Evolutionary conservation across 2,888 invertebrate species (phyloP).

Genomic region (Drosophila formosana): DNA sequence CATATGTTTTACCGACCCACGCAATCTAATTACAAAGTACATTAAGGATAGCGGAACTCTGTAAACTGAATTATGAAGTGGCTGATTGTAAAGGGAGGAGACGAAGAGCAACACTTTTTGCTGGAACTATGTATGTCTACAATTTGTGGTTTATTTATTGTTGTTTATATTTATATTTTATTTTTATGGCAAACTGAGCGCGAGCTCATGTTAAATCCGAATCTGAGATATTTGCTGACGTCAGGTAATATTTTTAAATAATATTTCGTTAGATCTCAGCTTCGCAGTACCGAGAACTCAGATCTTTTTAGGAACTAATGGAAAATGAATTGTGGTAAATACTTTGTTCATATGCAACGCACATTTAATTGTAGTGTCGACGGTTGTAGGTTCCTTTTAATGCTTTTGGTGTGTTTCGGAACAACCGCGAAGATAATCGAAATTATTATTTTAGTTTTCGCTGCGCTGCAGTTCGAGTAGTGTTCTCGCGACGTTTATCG

Average conservation of each 20-base stretch:
- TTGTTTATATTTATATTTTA: neutral
- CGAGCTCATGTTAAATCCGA: conserved; percentile 19
- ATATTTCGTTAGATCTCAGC: neutral
- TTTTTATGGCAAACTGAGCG: neutral
- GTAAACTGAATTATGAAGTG: neutral
- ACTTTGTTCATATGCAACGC: conserved; percentile 34
- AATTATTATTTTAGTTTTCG: conserved; percentile 12
- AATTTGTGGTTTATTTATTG: neutral
- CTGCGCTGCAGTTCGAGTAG: neutral
- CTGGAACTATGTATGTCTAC: neutral
- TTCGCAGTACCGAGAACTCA: neutral
- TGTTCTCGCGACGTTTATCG: conserved; percentile 15
- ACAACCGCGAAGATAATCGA: conserved; percentile 18
- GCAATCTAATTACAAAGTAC: conserved; percentile 17
- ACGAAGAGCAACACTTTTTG: neutral
- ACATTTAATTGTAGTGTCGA: conserved; percentile 31
- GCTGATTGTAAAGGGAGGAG: neutral
- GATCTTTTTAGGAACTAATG: neutral
- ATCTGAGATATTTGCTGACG: conserved; percentile 47
- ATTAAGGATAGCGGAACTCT: conserved; percentile 12
- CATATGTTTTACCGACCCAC: neutral
- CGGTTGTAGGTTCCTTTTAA: conserved; percentile 13
- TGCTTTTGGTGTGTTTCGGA: conserved; percentile 6
- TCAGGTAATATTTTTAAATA: conserved; percentile 25
- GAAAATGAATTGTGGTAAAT: conserved; percentile 20